phyloP scores from a whole-genome alignment of 1,140 invertebrate genomes.

The Heliconius nattereri region DNA sequence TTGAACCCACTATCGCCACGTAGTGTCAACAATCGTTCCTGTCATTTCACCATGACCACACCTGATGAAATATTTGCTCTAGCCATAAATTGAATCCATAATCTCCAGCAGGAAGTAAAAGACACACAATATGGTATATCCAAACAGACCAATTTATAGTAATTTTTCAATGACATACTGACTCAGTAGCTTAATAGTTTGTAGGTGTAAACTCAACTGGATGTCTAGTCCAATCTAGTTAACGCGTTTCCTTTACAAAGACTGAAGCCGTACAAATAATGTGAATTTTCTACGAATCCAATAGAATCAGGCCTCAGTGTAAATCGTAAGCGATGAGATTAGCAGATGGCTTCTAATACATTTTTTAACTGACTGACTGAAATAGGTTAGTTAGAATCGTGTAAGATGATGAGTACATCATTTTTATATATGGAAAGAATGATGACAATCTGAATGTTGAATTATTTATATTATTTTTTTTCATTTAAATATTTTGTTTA shows the following conservation, averaged over 20 bases:
- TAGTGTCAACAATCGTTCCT: too few relatives aligned
- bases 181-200: constrained; percentile 6
- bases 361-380: neutral
- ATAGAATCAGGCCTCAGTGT: constrained; percentile 1
- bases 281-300: constrained; percentile 2
- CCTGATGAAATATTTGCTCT: neutral
- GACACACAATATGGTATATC: neutral
- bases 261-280: constrained; percentile 2
- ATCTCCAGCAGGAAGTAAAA: neutral
- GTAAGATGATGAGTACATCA: too few relatives aligned
- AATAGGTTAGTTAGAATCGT: neutral
- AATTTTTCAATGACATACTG: constrained; percentile 10
- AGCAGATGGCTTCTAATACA: neutral
- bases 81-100: neutral
- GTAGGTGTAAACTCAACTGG: neutral
- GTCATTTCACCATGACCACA: neutral
- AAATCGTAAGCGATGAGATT: constrained; percentile 6
- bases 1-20: too few relatives aligned
- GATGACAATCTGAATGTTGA: too few relatives aligned
- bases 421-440: too few relatives aligned
- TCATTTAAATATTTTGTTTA: too few relatives aligned
- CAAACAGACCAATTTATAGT: neutral
- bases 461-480: too few relatives aligned
- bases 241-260: constrained; percentile 8
- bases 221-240: constrained; percentile 8